Base-by-base conservation (phyloP, 1,140 invertebrate species). In the Apolygus lucorum region DNA sequence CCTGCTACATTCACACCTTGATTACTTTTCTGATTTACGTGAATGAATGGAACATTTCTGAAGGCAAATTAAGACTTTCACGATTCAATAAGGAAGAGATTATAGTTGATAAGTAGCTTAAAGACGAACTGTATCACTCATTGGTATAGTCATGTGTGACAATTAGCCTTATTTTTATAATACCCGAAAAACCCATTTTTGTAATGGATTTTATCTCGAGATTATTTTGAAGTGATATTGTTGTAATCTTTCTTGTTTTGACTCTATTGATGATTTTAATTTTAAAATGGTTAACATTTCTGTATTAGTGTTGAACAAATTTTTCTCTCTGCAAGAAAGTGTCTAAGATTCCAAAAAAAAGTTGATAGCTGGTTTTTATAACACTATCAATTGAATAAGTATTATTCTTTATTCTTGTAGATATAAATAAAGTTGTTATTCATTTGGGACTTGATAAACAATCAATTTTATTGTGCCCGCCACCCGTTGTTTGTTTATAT, bases 371-470 rank as follows among this genome's bases (percentile, higher is more conserved):
- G 17, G 21, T 62, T 8, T 62, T n/a, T 21, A 62, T 11, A 4
- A 25, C 21, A n/a, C 24, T 62, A 22, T 62, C 24, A 25, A 62
- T 49, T 25, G 17, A 25, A 62, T 62, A 21, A 62, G 24, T 62
- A 62, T 62, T 62, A 21, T 62, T 62, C 17, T 62, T 62, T 25
- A 25, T 62, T 62, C 24, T 21, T 62, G 54, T 62, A 62, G 54
- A 62, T 25, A 62, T 25, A 21, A 62, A 62, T 62, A 62, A 62
- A 62, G 24, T 62, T 62, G 54, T 62, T 62, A 62, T 62, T 62
- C 24, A 62, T 62, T 62, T 62, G 54, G 54, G 54, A 62, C 17
- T 62, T 11, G 17, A 62, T 62, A n/a, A n/a, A n/a, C n/a, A n/a
- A n/a, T n/a, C n/a, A n/a, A n/a, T n/a, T n/a, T n/a, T n/a, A n/a